phyloP scores from a whole-genome alignment of 2,797 vertebrate genomes.

The Odontamblyopus lacepedii region DNA sequence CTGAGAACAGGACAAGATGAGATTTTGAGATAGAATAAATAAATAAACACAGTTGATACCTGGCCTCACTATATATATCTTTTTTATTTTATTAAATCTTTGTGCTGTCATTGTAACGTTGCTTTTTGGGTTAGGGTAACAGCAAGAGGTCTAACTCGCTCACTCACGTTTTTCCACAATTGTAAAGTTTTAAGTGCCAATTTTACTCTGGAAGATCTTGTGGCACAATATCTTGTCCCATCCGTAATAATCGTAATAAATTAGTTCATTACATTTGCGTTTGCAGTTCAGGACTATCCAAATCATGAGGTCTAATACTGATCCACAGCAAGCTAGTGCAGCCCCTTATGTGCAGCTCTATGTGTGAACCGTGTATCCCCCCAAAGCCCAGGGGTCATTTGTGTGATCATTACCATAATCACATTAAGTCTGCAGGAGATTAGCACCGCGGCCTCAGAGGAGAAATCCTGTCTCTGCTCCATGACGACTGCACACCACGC shows the following conservation, averaged over 20 bases:
- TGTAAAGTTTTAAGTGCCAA: too few relatives aligned
- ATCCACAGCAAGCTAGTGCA: conserved; percentile 66
- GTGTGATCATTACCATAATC: conserved; percentile 96
- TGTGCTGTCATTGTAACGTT: too few relatives aligned
- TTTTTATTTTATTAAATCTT: too few relatives aligned
- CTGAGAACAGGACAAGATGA: too few relatives aligned
- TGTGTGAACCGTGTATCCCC: conserved; percentile 84
- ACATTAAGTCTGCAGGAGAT: conserved; percentile 86
- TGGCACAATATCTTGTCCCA: neutral
- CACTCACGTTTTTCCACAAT: too few relatives aligned
- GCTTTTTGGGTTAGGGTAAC: too few relatives aligned
- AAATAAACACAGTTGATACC: too few relatives aligned
- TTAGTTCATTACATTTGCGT: neutral
- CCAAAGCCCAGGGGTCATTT: conserved; percentile 89
- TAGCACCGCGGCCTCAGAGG: conserved; percentile 81
- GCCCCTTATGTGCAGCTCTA: conserved; percentile 57
- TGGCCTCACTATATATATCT: too few relatives aligned
- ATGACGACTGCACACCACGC: conserved; percentile 48
- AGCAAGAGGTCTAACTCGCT: too few relatives aligned
- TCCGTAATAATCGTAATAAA: neutral
- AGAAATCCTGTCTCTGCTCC: conserved; percentile 69
- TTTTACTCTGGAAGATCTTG: neutral
- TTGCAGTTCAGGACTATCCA: conserved; percentile 65
- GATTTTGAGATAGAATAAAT: too few relatives aligned
- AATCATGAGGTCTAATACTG: conserved; percentile 65